These are phyloP conservation scores for Drosophila nigricruria DNA, from an alignment of 2,888 invertebrate genomes.

Conservation along the genomic window DNA sequence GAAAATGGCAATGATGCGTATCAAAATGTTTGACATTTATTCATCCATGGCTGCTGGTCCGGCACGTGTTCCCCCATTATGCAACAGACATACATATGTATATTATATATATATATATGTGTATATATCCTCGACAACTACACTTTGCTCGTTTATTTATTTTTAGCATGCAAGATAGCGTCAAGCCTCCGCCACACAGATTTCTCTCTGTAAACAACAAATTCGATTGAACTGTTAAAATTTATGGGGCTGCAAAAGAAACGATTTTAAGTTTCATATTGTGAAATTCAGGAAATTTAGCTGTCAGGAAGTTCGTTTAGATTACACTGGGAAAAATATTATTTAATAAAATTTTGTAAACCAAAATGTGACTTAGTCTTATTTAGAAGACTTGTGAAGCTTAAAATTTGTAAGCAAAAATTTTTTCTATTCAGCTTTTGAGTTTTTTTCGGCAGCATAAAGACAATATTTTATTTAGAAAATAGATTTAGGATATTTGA, in stretches of 20 bases:
- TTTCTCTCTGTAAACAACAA: constrained; percentile 41
- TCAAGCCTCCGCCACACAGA: background rate
- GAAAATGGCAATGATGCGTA: constrained; percentile 64
- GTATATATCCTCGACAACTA: constrained; percentile 6
- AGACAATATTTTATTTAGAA: too few species aligned
- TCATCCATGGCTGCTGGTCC: constrained; percentile 29
- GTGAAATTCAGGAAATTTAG: constrained; percentile 2
- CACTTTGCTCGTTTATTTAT: constrained; percentile 40
- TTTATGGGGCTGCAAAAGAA: constrained; percentile 36
- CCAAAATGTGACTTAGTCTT: background rate
- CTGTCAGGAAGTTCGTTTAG: constrained; percentile 26
- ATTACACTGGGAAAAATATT: constrained; percentile 17
- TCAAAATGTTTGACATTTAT: constrained; percentile 55
- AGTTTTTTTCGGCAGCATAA: too few species aligned
- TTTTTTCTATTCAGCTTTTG: too few species aligned
- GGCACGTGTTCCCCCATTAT: constrained; percentile 48
- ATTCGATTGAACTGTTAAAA: constrained; percentile 31
- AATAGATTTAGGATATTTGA: too few species aligned
- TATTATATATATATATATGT: background rate
- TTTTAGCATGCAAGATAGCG: constrained; percentile 36
- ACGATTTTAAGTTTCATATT: constrained; percentile 26
- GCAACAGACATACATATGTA: constrained; percentile 21
- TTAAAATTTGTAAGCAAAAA: too few species aligned
- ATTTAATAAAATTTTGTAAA: background rate
- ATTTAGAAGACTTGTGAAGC: background rate